Evolutionary conservation across 2,797 vertebrate genomes (phyloP), one percentile per base, ranked within the genome.

Genomic region (Microctenopoma stevenorrisi): DNA sequence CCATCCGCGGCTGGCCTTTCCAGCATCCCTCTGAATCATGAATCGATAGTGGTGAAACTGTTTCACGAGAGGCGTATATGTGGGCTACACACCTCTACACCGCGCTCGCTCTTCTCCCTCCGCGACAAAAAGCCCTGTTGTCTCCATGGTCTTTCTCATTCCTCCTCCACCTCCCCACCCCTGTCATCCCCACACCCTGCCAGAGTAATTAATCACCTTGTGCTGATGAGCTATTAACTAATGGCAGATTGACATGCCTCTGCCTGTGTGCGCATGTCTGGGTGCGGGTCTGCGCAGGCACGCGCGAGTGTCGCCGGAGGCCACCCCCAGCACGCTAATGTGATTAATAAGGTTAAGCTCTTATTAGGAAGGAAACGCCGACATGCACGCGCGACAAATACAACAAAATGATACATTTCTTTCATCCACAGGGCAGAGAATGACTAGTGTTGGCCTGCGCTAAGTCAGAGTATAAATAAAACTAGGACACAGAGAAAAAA

Each of bases 201-300:
- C 83, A 88, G 64, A 88, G 89, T 91, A 90, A 92, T 93, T 90
- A 91, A 92, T 92, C 92, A 93, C 88, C 85, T 91, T 86, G 84
- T 89, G 88, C 86, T 92, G 91, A 91, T 90, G 89, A 92, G 88
- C 90, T 92, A 90, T 91, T 91, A 91, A 91, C 89, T 90, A 92
- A 92, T 90, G 88, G 87, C 90, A 91, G 87, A 89, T 81, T 90
- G 92, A 90, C 90, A 88, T 90, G 89, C 80, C 77, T 83, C 74
- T 78, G 86, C 79, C 67, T 79, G 81, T 82, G 86, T 80, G 87
- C 72, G 78, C 82, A 82, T 82, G 83, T 71, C 74, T 72, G 72
- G 43, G 67, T 69, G 72, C 46, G 76, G 50, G 74, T 56, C 42
- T 40, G 53, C 16, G 53, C 51, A 38, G 55, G 85, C 70, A 64